Percentiles rank a stretch among this genome's conserved stretches.
phyloP scores from a whole-genome alignment of 2,797 vertebrate species.

The Spinibarbus caldwelli region DNA sequence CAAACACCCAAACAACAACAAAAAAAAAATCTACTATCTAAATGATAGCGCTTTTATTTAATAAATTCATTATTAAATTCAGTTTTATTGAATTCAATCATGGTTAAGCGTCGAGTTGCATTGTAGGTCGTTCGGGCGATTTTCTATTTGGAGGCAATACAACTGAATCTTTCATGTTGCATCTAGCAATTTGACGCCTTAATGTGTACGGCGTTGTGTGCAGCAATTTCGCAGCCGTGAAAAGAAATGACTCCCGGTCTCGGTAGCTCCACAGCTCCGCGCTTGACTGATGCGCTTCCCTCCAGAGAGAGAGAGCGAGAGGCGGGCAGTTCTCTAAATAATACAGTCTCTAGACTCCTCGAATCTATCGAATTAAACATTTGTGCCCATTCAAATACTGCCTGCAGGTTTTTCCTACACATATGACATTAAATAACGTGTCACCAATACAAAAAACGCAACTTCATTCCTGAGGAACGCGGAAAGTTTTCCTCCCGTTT shows the following conservation, averaged over 20 bases:
- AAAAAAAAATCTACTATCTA: conserved; percentile 11
- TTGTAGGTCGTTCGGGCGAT: conserved; percentile 66
- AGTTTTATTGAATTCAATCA: conserved; percentile 57
- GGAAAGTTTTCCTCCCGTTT: conserved; percentile 43
- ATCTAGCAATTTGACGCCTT: conserved; percentile 69
- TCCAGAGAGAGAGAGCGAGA: conserved; percentile 52
- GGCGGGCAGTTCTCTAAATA: conserved; percentile 44
- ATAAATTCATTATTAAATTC: conserved; percentile 62
- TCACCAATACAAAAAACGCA: conserved; percentile 50
- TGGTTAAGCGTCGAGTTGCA: conserved; percentile 59
- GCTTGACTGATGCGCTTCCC: conserved; percentile 62
- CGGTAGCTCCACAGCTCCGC: conserved; percentile 55
- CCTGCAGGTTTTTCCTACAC: conserved; percentile 37
- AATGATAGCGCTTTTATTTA: conserved; percentile 40
- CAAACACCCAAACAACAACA: conserved; percentile 59
- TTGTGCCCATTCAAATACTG: conserved; percentile 47
- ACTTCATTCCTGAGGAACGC: conserved; percentile 53
- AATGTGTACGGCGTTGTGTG: conserved; percentile 67
- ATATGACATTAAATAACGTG: conserved; percentile 49
- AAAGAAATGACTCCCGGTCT: conserved; percentile 61
- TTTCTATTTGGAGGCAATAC: conserved; percentile 66
- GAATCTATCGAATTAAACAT: conserved; percentile 58
- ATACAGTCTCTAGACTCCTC: conserved; percentile 40
- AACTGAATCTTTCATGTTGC: conserved; percentile 70
- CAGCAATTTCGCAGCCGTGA: conserved; percentile 61